A percentile compares a stretch with the other conserved stretches of the same genome.
These are phyloP conservation scores for Netelia fuscicornis DNA, from an alignment of 2,888 invertebrate species.

Conservation along the genomic window DNA sequence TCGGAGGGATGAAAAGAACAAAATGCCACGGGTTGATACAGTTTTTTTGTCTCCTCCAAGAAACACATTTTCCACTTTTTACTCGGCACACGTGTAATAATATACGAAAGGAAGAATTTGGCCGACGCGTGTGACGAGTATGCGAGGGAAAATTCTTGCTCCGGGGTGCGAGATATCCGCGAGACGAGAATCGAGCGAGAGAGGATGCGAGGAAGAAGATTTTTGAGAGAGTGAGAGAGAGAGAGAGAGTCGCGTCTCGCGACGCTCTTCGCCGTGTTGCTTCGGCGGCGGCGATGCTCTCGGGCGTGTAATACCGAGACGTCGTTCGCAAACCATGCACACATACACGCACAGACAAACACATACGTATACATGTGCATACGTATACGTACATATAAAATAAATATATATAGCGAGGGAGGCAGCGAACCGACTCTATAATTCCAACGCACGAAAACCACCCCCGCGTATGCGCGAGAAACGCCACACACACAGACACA, in stretches of 20 bases:
- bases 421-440: slow-evolving; percentile 71
- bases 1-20: slow-evolving; percentile 51
- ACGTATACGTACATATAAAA: neutral
- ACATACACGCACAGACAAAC: neutral
- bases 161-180: slow-evolving; percentile 40
- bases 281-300: slow-evolving; percentile 58
- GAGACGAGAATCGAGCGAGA: slow-evolving; percentile 27
- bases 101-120: slow-evolving; percentile 35
- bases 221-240: slow-evolving; percentile 18
- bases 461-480: slow-evolving; percentile 54
- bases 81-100: slow-evolving; percentile 5
- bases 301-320: slow-evolving; percentile 71
- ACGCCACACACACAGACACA: neutral
- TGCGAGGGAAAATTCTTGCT: slow-evolving; percentile 41
- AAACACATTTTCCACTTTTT: slow-evolving; percentile 11
- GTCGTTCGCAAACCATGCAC: slow-evolving; percentile 67
- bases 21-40: slow-evolving; percentile 29
- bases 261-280: slow-evolving; percentile 28
- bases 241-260: slow-evolving; percentile 50
- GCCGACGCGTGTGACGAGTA: neutral
- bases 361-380: neutral
- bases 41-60: slow-evolving; percentile 2
- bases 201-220: slow-evolving; percentile 25
- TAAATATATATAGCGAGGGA: slow-evolving; percentile 44
- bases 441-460: slow-evolving; percentile 72